Conservation (phyloP, 1,140 invertebrate genomes). For the Ceratosolen solmsi region DNA sequence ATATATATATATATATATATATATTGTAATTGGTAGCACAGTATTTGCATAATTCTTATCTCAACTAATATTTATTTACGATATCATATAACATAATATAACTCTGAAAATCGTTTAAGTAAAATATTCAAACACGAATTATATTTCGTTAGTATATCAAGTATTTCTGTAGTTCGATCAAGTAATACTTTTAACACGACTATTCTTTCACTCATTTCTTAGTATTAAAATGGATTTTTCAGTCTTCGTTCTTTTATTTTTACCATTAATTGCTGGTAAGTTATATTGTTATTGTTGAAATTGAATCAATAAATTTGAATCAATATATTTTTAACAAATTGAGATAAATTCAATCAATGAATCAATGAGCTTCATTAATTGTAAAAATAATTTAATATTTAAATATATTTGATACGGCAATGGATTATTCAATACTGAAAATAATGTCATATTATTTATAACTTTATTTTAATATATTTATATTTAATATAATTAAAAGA, state of each 20-base stretch:
- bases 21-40: too few relatives aligned
- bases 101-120: background rate
- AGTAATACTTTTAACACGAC: background rate
- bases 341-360: too few relatives aligned
- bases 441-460: too few relatives aligned
- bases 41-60: background rate
- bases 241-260: background rate
- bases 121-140: background rate
- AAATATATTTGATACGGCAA: too few relatives aligned
- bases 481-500: too few relatives aligned
- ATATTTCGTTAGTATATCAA: constrained; percentile 5
- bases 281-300: background rate
- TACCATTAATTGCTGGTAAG: background rate
- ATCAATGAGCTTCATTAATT: background rate
- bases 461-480: too few relatives aligned
- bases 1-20: too few relatives aligned
- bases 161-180: background rate
- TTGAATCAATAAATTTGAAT: too few relatives aligned
- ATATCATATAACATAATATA: background rate
- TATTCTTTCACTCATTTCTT: background rate
- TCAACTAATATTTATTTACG: constrained; percentile 12
- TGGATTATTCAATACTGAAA: too few relatives aligned
- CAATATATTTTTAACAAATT: too few relatives aligned
- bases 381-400: background rate
- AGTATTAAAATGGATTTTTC: background rate